phyloP scores from a whole-genome alignment of 2,888 invertebrate species.

The Dasysyrphus tricinctus region DNA sequence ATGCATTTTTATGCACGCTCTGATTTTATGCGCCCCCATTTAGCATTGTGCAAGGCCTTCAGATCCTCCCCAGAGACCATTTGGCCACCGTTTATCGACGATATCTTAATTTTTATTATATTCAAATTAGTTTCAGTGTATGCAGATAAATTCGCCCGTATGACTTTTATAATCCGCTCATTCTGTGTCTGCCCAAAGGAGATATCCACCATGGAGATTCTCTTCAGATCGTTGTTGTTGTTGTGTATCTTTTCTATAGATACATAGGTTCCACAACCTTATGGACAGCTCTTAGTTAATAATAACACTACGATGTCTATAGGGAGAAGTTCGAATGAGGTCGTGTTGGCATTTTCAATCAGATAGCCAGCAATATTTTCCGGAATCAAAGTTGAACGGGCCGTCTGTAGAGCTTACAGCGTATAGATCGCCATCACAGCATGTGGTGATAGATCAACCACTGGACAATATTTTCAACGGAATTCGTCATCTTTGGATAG shows the following conservation, averaged over 20 bases:
- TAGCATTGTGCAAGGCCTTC: constrained; percentile 26
- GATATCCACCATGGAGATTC: constrained; percentile 6
- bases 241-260: neutral
- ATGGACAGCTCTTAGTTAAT: constrained; percentile 51
- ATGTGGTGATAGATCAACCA: constrained; percentile 69
- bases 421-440: constrained; percentile 57
- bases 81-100: constrained; percentile 75
- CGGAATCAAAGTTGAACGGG: constrained; percentile 72
- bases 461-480: constrained; percentile 66
- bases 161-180: constrained; percentile 65
- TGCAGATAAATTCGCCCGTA: constrained; percentile 73
- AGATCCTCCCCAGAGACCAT: constrained; percentile 65
- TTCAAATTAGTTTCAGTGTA: constrained; percentile 74
- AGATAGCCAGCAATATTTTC: constrained; percentile 63
- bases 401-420: neutral
- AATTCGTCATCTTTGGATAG: constrained; percentile 67
- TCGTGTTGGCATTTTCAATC: constrained; percentile 72
- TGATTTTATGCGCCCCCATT: constrained; percentile 66
- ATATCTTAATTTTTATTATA: constrained; percentile 76
- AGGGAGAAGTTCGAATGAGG: constrained; percentile 66
- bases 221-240: constrained; percentile 16
- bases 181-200: constrained; percentile 2
- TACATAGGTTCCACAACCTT: neutral
- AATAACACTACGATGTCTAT: constrained; percentile 38
- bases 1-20: constrained; percentile 69